Base-by-base conservation (phyloP, 2,888 invertebrate species). In the Pollenia amentaria region DNA sequence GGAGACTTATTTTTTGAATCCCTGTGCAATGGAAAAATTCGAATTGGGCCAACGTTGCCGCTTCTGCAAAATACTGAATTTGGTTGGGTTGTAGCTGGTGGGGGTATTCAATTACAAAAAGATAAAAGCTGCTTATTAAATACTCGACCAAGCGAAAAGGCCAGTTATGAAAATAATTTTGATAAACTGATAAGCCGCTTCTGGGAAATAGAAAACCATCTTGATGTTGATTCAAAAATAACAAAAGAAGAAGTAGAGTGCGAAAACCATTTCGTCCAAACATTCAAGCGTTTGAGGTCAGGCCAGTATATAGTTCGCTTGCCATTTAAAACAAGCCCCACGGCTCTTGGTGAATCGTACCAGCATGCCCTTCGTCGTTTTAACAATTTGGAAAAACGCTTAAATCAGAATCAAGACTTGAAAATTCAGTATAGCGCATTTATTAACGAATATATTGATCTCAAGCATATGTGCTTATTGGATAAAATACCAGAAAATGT, bases 21-120 rank as follows among this genome's bases (percentile, higher is more conserved):
- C 1, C 46, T 86, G 10, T 80, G 77, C 7, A 64, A 84, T 46
- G 86, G 82, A 16, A 83, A 83, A 62, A 75, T 87, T 42, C 76
- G 65, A 11, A 42, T 88, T 3, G 77, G 85, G 1, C 67, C 48
- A 11, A 48, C 42, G n/a, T 62, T 88, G 40, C 87, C 87, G 14
- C 4, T 85, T 14, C 38, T 88, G 10, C 88, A 87, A 84, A 87
- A 88, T 38, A 87, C 88, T 2, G 40, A 46, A 42, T 77, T 88
- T 21, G 88, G 87, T 8, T 89, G 87, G 86, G 69, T 87, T 42
- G 84, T 88, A 6, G 72, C 78, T n/a, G 89, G 87, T 8, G 75
- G 75, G 51, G 64, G 75, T 2, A 55, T 73, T 29, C 40, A 29
- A 18, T 6, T 73, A 16, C 38, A 67, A 62, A 48, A 60, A 70